Evolutionary conservation across 92 coral and sea anemone genomes (phyloP).

Genomic region (Muricea muricata): DNA sequence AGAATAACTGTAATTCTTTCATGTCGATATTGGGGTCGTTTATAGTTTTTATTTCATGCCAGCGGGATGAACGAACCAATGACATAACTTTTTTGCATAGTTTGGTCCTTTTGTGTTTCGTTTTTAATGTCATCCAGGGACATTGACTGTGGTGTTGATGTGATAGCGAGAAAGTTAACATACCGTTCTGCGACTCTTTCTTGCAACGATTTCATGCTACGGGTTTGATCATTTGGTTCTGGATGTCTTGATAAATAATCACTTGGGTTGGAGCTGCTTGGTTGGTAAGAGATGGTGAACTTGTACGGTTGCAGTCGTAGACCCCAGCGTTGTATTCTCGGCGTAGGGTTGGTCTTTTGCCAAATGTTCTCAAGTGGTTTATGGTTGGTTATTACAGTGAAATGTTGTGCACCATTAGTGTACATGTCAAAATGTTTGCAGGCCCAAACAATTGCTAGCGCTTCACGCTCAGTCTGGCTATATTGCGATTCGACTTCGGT

Average conservation of each 20-base stretch:
- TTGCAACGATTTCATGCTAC: neutral
- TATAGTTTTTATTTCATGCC: neutral
- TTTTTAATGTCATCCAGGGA: constrained; percentile 6
- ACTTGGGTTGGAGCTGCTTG: constrained; percentile 13
- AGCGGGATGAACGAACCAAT: neutral
- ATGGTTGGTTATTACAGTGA: constrained; percentile 10
- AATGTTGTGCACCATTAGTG: neutral
- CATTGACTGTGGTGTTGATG: neutral
- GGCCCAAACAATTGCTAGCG: constrained; percentile 11
- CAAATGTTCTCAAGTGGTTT: constrained; percentile 9
- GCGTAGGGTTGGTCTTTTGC: neutral
- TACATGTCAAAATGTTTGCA: constrained; percentile 6
- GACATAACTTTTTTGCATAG: constrained; percentile 15
- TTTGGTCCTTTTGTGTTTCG: neutral
- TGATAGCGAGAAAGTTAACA: constrained; percentile 16
- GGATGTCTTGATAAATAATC: constrained; percentile 27
- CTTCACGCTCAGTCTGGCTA: constrained; percentile 16
- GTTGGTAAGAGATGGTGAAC: constrained; percentile 9
- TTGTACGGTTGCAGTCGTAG: constrained; percentile 3
- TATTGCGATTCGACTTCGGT: neutral
- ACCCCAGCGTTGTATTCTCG: constrained; percentile 7
- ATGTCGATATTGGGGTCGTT: neutral
- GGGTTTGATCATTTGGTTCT: neutral
- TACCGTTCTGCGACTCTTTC: constrained; percentile 21
- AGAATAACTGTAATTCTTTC: neutral